Conservation (phyloP, 2,888 invertebrate species). For the Apamea monoglypha region DNA sequence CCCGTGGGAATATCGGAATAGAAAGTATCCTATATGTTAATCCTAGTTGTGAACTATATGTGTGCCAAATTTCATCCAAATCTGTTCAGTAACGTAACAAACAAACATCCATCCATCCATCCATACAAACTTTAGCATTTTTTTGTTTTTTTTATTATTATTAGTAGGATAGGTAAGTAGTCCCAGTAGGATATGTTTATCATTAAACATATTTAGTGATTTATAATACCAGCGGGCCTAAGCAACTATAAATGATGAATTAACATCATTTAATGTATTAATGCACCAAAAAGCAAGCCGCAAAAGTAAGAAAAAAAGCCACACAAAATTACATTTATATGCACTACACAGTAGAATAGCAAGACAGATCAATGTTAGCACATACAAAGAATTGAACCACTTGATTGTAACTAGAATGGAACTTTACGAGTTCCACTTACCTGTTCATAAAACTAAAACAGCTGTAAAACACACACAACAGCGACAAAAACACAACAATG, state of each 20-base stretch:
- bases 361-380: not conserved
- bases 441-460: not conserved
- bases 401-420: not conserved
- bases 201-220: not conserved
- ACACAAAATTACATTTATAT: not conserved
- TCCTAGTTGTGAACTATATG: too few relatives aligned
- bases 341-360: not conserved
- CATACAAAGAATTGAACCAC: slow-evolving; percentile 14
- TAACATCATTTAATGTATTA: slow-evolving; percentile 11
- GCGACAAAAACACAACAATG: slow-evolving; percentile 3
- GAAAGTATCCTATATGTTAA: too few relatives aligned
- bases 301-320: slow-evolving; percentile 19
- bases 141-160: too few relatives aligned
- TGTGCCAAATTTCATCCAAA: too few relatives aligned
- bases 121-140: too few relatives aligned
- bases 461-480: slow-evolving; percentile 32
- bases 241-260: not conserved
- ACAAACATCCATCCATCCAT: too few relatives aligned
- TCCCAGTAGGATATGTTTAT: too few relatives aligned
- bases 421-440: not conserved
- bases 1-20: too few relatives aligned
- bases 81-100: too few relatives aligned
- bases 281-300: slow-evolving; percentile 42
- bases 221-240: too few relatives aligned
- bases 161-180: too few relatives aligned